phyloP scores from a whole-genome alignment of 2,797 vertebrate species.

The Leuciscus waleckii region DNA sequence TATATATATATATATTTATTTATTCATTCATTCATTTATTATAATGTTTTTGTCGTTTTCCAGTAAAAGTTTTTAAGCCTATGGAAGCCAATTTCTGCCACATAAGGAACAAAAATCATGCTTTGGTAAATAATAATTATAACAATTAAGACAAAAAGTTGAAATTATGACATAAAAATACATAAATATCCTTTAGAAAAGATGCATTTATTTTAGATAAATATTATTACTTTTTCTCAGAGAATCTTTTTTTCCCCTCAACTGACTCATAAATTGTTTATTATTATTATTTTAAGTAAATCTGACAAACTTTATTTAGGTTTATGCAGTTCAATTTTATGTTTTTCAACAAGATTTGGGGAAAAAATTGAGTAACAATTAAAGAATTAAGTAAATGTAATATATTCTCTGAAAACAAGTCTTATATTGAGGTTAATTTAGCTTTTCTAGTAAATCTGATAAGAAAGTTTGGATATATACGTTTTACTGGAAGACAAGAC shows the following conservation, averaged over 20 bases:
- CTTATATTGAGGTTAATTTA: too few relatives aligned
- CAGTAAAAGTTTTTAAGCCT: background rate
- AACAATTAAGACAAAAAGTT: background rate
- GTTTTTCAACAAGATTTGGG: background rate
- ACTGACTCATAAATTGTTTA: background rate
- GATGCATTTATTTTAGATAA: background rate
- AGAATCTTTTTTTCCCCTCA: background rate
- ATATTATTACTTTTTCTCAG: background rate
- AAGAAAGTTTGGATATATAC: background rate
- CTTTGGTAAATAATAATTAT: background rate
- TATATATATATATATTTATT: too few relatives aligned
- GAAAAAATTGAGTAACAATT: background rate
- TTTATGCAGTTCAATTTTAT: background rate
- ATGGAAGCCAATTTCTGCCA: background rate
- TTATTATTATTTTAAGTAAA: background rate
- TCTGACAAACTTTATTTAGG: background rate
- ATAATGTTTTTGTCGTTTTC: background rate
- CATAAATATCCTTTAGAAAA: background rate
- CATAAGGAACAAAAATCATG: background rate
- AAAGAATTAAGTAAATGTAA: background rate
- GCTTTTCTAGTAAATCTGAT: background rate
- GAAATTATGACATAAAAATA: background rate
- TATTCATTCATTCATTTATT: too few relatives aligned
- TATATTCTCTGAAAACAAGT: background rate
- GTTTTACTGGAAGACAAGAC: background rate